Evolutionary conservation across 2,797 vertebrate genomes (phyloP), one percentile per base, ranked within the genome.

Genomic region (Selene dorsalis): DNA sequence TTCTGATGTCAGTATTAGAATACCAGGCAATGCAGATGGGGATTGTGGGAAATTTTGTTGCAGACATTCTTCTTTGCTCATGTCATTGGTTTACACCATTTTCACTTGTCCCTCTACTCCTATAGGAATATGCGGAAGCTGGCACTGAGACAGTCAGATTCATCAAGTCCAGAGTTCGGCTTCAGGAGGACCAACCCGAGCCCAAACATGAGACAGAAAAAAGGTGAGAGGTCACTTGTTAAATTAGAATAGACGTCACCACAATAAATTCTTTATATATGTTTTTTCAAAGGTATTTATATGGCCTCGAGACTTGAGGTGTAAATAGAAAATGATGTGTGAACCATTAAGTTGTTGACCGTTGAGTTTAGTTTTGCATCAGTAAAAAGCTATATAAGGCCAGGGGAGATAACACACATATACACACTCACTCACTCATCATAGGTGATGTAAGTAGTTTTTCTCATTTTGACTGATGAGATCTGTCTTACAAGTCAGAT

Each of bases 181-280:
- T 96, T 95, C 89, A 95, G 93, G 39, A 95, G 95, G 77, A 89
- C 90, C 80, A 95, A 95, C 85, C 94, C 94, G 48, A 96, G 94
- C 85, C 96, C 96, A 48, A 95, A 91, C 0, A 90, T 95, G 91
- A 95, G 95, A 68, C 96, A 96, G 82, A 96, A 95, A 89, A 95
- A 93, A 97, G 96, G 97, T 98, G 92, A 91, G 94, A 61, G n/a
- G 2, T 59, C 50, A 20, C 53, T 13, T 9, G 16, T 47, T 48
- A 4, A 14, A 6, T 20, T 6, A 9, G 17, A 61, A 43, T 16
- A 28, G 14, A 18, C 30, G 5, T 30, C 30, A 30, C 30, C 30
- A 30, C 30, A 30, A 30, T 30, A 30, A 30, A 30, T 30, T n/a
- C n/a, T n/a, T n/a, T n/a, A n/a, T n/a, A n/a, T n/a, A n/a, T n/a